Evolutionary conservation across 1,140 invertebrate species (phyloP), one percentile per base, ranked within the genome.

Genomic region (Diachasma alloeum): DNA sequence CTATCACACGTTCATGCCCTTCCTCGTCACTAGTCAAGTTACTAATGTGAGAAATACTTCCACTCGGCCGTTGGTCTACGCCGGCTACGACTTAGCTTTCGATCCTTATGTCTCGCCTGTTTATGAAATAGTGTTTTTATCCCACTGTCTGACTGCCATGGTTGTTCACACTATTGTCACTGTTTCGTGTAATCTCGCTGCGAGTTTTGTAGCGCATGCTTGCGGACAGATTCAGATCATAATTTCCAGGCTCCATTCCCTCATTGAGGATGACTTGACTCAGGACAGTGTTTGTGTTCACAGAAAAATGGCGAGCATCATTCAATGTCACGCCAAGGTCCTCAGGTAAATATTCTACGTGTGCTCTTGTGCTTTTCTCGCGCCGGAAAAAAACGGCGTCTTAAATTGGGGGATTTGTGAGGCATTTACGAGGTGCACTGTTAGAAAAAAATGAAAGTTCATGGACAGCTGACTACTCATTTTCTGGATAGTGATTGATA

Each of bases 191-290:
- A 76, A 80, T 4, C 24, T 83, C 4, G 76, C 72, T 9, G 76
- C 80, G 0, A 31, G 79, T 6, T 67, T 83, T 0, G 67, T 83
- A 0, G 70, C 81, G 15, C 82, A 86, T 22, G 78, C 73, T 3
- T 85, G 80, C 19, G 83, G 83, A 0, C 83, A 85, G 42, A 39
- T 82, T 8, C 46, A 77, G 8, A 80, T 85, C 26, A 67, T 82
- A 0, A 78, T 81, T 4, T 17, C 17, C 1, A 42, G 70, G 36
- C 26, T 85, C 15, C n/a, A 80, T 0, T 48, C 75, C 0, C 10
- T 85, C 1, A 37, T 79, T 0, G 75, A 78, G 0, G 67, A 39
- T 0, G 36, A 78, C 2, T 1, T 9, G n/a, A 10, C 1, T 44
- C 24, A 66, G 8, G 37, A 44, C 11, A 36, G 15, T 36, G 8